phyloP scores from a whole-genome alignment of 35 echinoderm and acorn worm species.

The Hemicentrotus pulcherrimus region DNA sequence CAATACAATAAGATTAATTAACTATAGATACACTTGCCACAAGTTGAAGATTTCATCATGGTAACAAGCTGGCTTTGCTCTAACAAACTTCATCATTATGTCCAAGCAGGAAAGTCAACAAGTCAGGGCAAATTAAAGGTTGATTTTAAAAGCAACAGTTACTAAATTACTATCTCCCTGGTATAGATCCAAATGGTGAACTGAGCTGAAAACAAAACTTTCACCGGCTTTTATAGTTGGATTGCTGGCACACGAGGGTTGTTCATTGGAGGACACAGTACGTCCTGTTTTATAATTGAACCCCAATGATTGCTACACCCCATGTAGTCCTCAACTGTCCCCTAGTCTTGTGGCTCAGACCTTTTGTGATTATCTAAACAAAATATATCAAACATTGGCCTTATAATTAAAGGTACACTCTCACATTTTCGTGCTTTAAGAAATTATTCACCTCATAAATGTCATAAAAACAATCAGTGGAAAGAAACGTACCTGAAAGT shows the following conservation, averaged over 20 bases:
- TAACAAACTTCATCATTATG: constrained; percentile 17
- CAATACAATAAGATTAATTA: too few relatives aligned
- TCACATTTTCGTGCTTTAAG: too few relatives aligned
- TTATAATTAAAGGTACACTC: too few relatives aligned
- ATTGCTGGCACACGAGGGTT: not conserved
- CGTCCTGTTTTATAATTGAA: not conserved
- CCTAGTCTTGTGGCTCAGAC: not conserved
- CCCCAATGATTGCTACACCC: not conserved
- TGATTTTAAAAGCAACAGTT: not conserved
- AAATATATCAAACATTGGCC: too few relatives aligned
- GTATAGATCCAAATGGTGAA: not conserved
- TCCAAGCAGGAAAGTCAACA: not conserved
- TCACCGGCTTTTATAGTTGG: not conserved
- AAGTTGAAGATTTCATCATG: constrained; percentile 22
- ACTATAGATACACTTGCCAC: not conserved
- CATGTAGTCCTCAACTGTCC: not conserved
- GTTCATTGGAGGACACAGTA: not conserved
- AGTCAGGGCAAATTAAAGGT: not conserved
- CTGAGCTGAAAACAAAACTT: not conserved
- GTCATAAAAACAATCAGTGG: too few relatives aligned
- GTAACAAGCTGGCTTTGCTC: not conserved
- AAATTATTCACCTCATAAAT: too few relatives aligned
- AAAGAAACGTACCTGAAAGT: too few relatives aligned
- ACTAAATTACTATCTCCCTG: not conserved
- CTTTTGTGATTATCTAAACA: not conserved